phyloP scores from a whole-genome alignment of 2,888 invertebrate genomes.

The Rugalucina vietnamica region DNA sequence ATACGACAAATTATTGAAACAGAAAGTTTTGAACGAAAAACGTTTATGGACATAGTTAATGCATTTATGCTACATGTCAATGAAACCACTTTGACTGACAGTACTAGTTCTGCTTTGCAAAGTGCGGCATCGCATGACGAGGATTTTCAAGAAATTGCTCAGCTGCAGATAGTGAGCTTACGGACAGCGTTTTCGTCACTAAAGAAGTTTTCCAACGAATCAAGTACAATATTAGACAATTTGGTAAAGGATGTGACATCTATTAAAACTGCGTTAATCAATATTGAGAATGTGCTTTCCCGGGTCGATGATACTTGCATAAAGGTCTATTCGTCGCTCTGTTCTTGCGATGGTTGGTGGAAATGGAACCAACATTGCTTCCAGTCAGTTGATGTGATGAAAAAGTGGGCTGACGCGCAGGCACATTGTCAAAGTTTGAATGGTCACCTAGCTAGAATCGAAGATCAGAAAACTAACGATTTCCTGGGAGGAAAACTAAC shows the following conservation, averaged over 20 bases:
- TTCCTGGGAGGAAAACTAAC: neutral
- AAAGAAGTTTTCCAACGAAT: neutral
- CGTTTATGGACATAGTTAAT: neutral
- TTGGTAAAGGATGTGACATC: neutral
- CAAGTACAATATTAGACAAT: neutral
- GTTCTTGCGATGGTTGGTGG: neutral
- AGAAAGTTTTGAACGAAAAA: neutral
- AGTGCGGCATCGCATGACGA: neutral
- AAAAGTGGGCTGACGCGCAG: neutral
- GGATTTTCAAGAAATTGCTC: neutral
- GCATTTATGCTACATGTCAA: neutral
- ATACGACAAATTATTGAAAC: neutral
- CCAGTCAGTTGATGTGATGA: neutral
- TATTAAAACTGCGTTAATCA: neutral
- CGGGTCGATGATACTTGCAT: neutral
- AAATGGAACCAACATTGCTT: neutral
- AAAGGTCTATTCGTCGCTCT: neutral
- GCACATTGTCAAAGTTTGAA: neutral
- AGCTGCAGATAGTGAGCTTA: neutral
- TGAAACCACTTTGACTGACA: neutral
- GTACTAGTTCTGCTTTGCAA: no score
- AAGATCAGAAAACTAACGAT: neutral
- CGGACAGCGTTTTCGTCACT: neutral
- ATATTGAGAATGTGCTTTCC: neutral
- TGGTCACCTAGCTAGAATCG: neutral